phyloP scores from a whole-genome alignment of 2,113 vertebrate species.

The Gopherus evgoodei region DNA sequence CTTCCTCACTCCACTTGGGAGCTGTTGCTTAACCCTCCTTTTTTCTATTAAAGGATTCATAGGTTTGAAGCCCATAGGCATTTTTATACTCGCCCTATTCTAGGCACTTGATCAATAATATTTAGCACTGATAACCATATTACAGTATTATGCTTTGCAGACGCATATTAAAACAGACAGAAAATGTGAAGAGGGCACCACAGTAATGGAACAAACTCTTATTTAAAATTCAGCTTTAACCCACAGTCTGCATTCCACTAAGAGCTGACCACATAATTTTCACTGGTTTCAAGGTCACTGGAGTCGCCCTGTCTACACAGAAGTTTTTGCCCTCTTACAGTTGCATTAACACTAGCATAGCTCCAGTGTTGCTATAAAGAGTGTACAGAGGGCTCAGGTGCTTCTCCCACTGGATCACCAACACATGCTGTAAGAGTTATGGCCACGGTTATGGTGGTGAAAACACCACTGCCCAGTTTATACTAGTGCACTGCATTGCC shows the following conservation, averaged over 20 bases:
- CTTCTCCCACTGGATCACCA: not conserved
- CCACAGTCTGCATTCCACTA: fast-evolving
- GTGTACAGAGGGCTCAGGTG: not conserved
- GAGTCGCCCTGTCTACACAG: fast-evolving
- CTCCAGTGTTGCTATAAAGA: fast-evolving
- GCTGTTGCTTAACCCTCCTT: not conserved
- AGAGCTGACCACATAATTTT: not conserved
- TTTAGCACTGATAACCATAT: not conserved
- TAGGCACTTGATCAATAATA: not conserved
- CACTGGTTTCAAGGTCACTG: not conserved
- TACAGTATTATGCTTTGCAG: fast-evolving
- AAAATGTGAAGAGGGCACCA: fast-evolving
- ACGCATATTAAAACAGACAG: fast-evolving
- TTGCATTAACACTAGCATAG: not conserved
- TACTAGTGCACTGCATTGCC: no score
- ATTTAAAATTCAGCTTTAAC: not conserved
- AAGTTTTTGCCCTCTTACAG: not conserved
- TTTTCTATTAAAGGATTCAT: not conserved
- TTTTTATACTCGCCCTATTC: fast-evolving
- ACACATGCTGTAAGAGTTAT: not conserved
- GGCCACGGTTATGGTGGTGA: not conserved
- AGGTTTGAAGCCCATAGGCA: not conserved
- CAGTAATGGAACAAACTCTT: not conserved
- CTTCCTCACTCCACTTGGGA: not conserved
- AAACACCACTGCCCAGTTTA: not conserved